Conservation (phyloP, 2,888 invertebrate species). For the Synergus japonicus region DNA sequence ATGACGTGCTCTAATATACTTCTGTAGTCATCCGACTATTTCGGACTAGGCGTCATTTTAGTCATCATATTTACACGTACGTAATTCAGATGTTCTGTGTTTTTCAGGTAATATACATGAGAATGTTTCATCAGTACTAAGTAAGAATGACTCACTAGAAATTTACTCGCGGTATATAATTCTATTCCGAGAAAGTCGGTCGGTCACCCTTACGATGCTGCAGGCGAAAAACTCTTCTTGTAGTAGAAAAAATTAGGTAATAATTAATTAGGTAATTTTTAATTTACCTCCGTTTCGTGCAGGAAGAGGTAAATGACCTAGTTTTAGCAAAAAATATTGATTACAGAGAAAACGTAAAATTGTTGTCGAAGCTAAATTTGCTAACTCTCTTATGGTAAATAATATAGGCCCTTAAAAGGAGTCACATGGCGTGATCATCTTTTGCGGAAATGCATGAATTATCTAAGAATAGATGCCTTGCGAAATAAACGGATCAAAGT, state of each 20-base stretch:
- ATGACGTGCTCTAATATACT: neutral
- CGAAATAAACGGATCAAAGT: slow-evolving; percentile 8
- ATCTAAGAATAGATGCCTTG: neutral
- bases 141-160: slow-evolving; percentile 55
- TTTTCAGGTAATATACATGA: slow-evolving; percentile 45
- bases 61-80: neutral
- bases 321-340: too few relatives aligned
- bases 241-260: neutral
- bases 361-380: neutral
- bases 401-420: too few relatives aligned
- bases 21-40: neutral
- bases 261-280: neutral
- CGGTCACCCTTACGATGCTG: slow-evolving; percentile 51
- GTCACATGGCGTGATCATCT: too few relatives aligned
- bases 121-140: slow-evolving; percentile 53
- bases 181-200: slow-evolving; percentile 55
- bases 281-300: too few relatives aligned
- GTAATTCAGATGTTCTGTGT: neutral
- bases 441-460: neutral
- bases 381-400: neutral
- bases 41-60: neutral
- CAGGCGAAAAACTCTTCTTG: slow-evolving; percentile 2
- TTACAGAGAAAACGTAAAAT: neutral
- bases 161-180: slow-evolving; percentile 39
- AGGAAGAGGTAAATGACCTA: too few relatives aligned